Base-by-base conservation (phyloP, 2,888 invertebrate genomes). In the Toxonevra muliebris region DNA sequence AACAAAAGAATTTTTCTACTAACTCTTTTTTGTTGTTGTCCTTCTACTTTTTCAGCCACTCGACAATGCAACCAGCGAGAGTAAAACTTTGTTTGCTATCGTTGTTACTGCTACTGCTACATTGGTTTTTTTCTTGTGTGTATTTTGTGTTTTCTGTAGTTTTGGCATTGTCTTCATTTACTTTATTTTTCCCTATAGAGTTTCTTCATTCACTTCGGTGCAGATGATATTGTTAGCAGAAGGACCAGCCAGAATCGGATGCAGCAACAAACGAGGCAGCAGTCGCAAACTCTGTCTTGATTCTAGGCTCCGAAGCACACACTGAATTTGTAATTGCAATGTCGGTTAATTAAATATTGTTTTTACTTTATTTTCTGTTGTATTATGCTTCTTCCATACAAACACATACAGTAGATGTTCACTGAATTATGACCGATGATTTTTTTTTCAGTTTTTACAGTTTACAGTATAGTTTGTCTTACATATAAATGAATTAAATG, bases 321-420 rank as follows among this genome's bases (percentile, higher is more conserved):
- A 79, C 78, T 80, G 80, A 80, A 80, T 80, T 80, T 80, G 79
- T 80, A 80, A 80, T 81, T 81, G 79, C 80, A 75, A 80, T 80
- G 80, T 79, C 79, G 79, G 80, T 80, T 80, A 80, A 80, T 80
- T 81, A 80, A 80, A 80, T 81, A 80, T 79, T 78, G 78, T 81
- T 79, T 30, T 79, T 77, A 81, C 76, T 79, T 72, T 69, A 66
- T 71, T 69, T 65, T 57, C 50, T 55, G 48, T 58, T 67, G 61
- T 67, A 57, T 50, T 50, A 43, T 58, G 11, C 65, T 40, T 54
- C 58, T 53, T 58, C 40, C 20, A 20, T 60, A 48, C 59, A 45
- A 45, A 59, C 41, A 58, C 54, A 42, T 17, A 54, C 20, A 13
- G 41, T 42, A 54, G 45, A 30, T 12, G n/a, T 17, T 43, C 17